Percentiles rank a stretch among this genome's conserved stretches.
Evolutionary conservation across 1,140 invertebrate genomes (phyloP).

Genomic region (Thaumatotibia leucotreta): DNA sequence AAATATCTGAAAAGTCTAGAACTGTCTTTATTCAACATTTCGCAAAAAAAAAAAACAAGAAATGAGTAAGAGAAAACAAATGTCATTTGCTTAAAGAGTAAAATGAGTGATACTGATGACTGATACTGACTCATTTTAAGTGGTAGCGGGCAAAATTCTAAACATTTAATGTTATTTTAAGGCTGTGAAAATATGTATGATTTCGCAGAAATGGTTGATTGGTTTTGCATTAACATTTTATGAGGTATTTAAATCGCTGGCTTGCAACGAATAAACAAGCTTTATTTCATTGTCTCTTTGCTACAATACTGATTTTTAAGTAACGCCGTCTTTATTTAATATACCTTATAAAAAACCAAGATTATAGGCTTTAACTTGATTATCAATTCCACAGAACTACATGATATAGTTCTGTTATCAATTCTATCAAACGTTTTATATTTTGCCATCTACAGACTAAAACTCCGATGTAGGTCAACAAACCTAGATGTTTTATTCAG

Average conservation of each 20-base stretch:
- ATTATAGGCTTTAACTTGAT: too few relatives aligned
- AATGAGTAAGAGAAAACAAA: background rate
- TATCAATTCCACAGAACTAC: too few relatives aligned
- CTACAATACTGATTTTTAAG: too few relatives aligned
- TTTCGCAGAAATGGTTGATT: background rate
- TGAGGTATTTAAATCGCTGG: background rate
- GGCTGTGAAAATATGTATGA: background rate
- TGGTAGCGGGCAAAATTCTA: background rate
- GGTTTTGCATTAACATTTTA: background rate
- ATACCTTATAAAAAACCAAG: too few relatives aligned
- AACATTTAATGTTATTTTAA: background rate
- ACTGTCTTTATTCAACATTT: too few relatives aligned
- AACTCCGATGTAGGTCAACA: constrained; percentile 36
- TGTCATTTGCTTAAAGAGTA: background rate
- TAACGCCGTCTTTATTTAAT: too few relatives aligned
- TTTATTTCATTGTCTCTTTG: too few relatives aligned
- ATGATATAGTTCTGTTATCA: background rate
- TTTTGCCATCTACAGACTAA: background rate
- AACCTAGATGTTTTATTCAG: constrained; percentile 47
- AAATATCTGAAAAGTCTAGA: too few relatives aligned
- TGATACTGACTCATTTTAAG: background rate
- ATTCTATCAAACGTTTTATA: background rate
- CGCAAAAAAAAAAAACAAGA: background rate
- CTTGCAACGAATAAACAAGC: background rate
- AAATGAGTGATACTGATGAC: background rate